These are phyloP conservation scores for Anoncus sp. DNA, from an alignment of 2,888 invertebrate genomes.

Conservation along the genomic window DNA sequence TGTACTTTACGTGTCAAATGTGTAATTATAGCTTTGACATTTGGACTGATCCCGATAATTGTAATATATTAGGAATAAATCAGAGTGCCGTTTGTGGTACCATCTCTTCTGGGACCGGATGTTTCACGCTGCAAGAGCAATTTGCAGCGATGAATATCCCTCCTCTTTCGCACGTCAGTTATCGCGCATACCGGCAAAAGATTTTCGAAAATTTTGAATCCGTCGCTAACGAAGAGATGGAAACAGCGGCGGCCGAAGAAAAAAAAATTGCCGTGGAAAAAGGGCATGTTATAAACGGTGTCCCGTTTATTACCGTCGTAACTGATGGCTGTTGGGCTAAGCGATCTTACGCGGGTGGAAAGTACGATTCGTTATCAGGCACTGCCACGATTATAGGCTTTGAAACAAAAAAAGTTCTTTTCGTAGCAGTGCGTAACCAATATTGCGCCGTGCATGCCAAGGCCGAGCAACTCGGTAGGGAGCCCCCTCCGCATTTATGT, in stretches of 20 bases:
- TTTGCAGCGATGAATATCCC: slow-evolving; percentile 50
- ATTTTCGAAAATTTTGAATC: slow-evolving; percentile 2
- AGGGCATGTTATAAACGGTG: slow-evolving; percentile 37
- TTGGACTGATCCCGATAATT: slow-evolving; percentile 15
- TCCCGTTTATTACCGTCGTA: slow-evolving; percentile 47
- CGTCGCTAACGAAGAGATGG: slow-evolving; percentile 21
- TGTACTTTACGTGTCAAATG: slow-evolving; percentile 26
- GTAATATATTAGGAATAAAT: slow-evolving; percentile 2
- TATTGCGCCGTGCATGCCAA: slow-evolving; percentile 62
- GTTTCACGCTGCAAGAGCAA: slow-evolving; percentile 26
- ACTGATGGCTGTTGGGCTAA: slow-evolving; percentile 55
- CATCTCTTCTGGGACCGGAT: slow-evolving; percentile 43
- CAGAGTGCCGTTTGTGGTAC: slow-evolving; percentile 44
- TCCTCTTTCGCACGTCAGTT: slow-evolving; percentile 35
- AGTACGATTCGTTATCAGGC: slow-evolving; percentile 48
- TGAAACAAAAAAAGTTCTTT: slow-evolving; percentile 60
- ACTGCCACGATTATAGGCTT: slow-evolving; percentile 32
- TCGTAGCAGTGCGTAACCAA: slow-evolving; percentile 69
- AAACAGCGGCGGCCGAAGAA: slow-evolving; percentile 9
- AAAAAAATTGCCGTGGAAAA: slow-evolving; percentile 21
- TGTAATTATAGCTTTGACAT: slow-evolving; percentile 18
- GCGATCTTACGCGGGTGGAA: slow-evolving; percentile 43
- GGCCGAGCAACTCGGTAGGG: slow-evolving; percentile 32
- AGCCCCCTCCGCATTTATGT: slow-evolving; percentile 65
- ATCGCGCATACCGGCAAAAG: slow-evolving; percentile 26